Conservation (phyloP, 2,888 invertebrate species). For the Leucania comma region DNA sequence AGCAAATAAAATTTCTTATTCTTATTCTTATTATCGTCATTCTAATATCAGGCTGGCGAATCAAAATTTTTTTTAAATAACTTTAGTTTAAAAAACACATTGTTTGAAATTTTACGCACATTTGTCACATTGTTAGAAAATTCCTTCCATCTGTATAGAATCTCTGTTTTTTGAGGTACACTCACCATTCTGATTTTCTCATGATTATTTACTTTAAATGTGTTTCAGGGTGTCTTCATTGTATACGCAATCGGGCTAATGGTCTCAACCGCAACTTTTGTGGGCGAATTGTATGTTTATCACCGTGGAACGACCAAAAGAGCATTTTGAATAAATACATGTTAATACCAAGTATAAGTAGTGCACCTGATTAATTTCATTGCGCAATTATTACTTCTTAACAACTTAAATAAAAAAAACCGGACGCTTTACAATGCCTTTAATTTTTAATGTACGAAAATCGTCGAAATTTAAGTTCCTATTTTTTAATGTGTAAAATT, state of each 20-base stretch:
- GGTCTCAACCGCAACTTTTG: constrained; percentile 69
- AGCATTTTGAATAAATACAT: constrained; percentile 19
- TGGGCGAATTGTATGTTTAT: constrained; percentile 68
- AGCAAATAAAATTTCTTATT: no score
- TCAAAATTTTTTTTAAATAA: no score
- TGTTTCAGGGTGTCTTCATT: constrained; percentile 79
- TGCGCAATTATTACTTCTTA: neutral
- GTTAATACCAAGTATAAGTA: neutral
- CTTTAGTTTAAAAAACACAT: no score
- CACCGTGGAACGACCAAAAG: constrained; percentile 24
- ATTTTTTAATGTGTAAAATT: no score
- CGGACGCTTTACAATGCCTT: neutral
- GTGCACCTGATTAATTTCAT: neutral
- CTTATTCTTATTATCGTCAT: no score
- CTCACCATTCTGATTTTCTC: no score
- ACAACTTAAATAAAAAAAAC: neutral
- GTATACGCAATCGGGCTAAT: constrained; percentile 74
- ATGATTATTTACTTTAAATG: no score
- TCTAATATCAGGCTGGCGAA: no score
- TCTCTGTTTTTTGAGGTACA: no score
- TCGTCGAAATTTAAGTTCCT: neutral
- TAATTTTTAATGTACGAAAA: neutral
- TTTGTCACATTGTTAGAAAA: no score
- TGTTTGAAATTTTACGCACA: no score
- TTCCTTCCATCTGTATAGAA: no score